Evolutionary conservation across 2,888 invertebrate species (phyloP), one percentile per base, ranked within the genome.

Genomic region (Trachelus stipa): DNA sequence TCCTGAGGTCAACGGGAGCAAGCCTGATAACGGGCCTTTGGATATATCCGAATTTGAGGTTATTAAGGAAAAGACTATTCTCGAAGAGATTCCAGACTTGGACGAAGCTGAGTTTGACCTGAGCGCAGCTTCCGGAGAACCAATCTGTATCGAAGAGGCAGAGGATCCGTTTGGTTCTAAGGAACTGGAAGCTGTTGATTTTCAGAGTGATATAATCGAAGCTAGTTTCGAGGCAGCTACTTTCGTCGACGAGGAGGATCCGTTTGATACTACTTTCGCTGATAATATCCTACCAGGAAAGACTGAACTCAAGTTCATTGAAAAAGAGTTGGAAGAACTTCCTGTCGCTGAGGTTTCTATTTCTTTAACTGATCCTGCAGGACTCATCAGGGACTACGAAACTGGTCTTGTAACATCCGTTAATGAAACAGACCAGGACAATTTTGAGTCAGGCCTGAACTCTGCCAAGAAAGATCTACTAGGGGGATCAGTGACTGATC

Each of bases 191-290:
- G 84, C 82, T 3, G 85, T 86, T 2, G 87, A 90, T 73, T 89
- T 88, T 68, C 85, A 88, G 31, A 77, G 85, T 9, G 90, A 89
- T 86, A 92, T 83, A 88, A 92, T 83, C 78, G 90, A 88, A 77
- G 88, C 86, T 23, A 89, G 87, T 82, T 90, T 89, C 79, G 90
- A 87, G 80, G 89, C 86, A 3, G 91, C 91, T 6, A 90, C 88
- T 11, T 90, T 88, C 82, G 94, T 93, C 82, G 93, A 94, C 86
- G 94, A 94, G 86, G 92, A 92, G 76, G 97, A 97, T 93, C 97
- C 97, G 0, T 97, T 97, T 87, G 97, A 97, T 87, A 97, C 97
- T 34, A 94, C 96, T 75, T 96, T 96, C 90, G 97, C 96, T 0
- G 96, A 96, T 78, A 95, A 95, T 85, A 94, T 97, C 74, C 92